Evolutionary conservation across 2,113 vertebrate species (phyloP).

Genomic region (Oryzias curvinotus): DNA sequence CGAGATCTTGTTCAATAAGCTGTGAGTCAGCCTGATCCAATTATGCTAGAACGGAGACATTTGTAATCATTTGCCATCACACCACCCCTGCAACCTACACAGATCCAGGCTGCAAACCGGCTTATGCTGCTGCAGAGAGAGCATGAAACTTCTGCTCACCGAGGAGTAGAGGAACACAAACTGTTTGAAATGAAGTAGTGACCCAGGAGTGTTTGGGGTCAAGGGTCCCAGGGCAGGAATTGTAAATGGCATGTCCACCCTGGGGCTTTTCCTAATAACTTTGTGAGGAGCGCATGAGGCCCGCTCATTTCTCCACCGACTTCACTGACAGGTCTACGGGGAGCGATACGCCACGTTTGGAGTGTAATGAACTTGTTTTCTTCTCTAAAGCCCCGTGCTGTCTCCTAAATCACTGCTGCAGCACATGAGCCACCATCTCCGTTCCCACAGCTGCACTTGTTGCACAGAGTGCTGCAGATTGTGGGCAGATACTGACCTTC

Average conservation of each 20-base stretch:
- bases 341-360: constrained; percentile 77
- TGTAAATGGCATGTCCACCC: constrained; percentile 76
- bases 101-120: constrained; percentile 55
- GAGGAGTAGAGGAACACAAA: constrained; percentile 58
- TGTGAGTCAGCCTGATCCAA: constrained; percentile 78
- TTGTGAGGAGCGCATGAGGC: constrained; percentile 62
- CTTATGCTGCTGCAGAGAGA: constrained; percentile 49
- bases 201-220: constrained; percentile 68
- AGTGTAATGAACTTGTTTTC: constrained; percentile 80
- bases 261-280: constrained; percentile 71
- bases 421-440: constrained; percentile 56
- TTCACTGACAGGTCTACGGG: constrained; percentile 70
- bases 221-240: constrained; percentile 68
- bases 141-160: constrained; percentile 61
- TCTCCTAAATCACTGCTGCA: constrained; percentile 75
- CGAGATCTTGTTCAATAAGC: constrained; percentile 75
- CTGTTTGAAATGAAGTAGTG: constrained; percentile 68
- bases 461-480: constrained; percentile 52
- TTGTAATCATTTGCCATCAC: constrained; percentile 76
- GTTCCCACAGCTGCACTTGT: constrained; percentile 68
- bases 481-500: constrained; percentile 46
- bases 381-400: constrained; percentile 67
- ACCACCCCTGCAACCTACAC: constrained; percentile 58
- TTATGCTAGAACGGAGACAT: constrained; percentile 74
- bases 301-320: constrained; percentile 70